Base-by-base conservation (phyloP, 2,113 vertebrate species). In the Tichodroma muraria region DNA sequence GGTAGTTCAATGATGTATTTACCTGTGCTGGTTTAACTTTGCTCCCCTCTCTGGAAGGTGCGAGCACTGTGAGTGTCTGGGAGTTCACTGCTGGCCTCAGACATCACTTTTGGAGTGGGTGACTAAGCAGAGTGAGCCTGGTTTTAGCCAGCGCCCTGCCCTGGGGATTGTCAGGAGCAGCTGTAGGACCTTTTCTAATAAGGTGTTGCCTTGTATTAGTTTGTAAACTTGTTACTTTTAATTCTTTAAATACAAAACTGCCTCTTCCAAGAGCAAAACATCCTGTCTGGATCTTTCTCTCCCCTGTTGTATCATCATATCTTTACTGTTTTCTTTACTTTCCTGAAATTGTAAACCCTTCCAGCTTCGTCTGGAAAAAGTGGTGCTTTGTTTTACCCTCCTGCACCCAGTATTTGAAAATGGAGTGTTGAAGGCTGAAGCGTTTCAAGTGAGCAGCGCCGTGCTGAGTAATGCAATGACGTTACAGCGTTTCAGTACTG, bases 41-140 rank as follows among this genome's bases (percentile, higher is more conserved):
- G 22, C 1, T 4, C 8, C 1, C 4, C 24, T 38, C 17, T 5
- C 1, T 10, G 23, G 35, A 49, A 71, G 35, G 12, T 42, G 61
- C 60, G 57, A 60, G 31, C 23, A 8, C 44, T 8, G 6, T 10
- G 25, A 13, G 6, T 49, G 14, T 33, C 30, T 33, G 19, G 30
- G 49, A 7, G 16, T n/a, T 78, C 1, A 2, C 42, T 63, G 53
- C 16, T 73, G 61, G 21, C 19, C 49, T 59, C 15, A 15, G 22
- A 15, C 47, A 22, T 38, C 65, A 14, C 30, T 11, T 6, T 35
- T 70, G 22, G 6, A 28, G 28, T 7, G 20, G 44, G 49, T 68
- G 70, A 45, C 15, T 9, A 9, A 69, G 53, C 22, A 87, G 42
- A 3, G 24, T 31, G 22, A 88, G 54, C 14, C 8, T 30, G 50